These are phyloP conservation scores for Coregonus suidteri DNA, from an alignment of 2,797 vertebrate species.

Conservation along the genomic window DNA sequence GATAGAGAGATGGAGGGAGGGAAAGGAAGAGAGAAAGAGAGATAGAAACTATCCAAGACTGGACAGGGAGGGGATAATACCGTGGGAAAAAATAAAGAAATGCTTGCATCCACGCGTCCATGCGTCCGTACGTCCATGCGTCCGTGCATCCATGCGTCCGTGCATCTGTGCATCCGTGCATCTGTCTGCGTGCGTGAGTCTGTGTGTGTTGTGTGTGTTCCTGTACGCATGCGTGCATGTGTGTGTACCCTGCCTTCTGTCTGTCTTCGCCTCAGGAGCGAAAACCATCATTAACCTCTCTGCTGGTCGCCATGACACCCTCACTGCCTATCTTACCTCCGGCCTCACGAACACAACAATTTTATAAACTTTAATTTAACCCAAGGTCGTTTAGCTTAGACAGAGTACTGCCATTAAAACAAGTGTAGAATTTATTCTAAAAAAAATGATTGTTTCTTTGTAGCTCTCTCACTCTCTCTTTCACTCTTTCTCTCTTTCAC, in stretches of 20 bases:
- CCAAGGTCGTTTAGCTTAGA: too few species aligned
- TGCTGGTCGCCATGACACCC: slow-evolving; percentile 55
- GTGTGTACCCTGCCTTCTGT: slow-evolving; percentile 32
- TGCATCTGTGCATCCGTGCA: slow-evolving; percentile 11
- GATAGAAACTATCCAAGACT: too few species aligned
- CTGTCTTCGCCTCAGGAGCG: slow-evolving; percentile 53
- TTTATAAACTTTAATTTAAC: too few species aligned
- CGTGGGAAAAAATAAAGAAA: neutral
- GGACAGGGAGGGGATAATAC: too few species aligned
- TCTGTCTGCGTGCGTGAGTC: neutral
- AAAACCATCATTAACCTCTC: slow-evolving; percentile 72
- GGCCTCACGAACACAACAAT: too few species aligned
- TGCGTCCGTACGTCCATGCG: too few species aligned
- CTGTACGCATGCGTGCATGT: slow-evolving; percentile 15
- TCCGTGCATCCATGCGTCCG: neutral
- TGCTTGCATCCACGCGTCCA: too few species aligned
- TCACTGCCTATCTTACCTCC: slow-evolving; percentile 57
- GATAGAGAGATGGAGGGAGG: neutral
- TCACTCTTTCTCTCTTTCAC: too few species aligned
- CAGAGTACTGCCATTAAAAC: too few species aligned
- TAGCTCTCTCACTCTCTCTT: too few species aligned
- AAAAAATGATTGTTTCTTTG: too few species aligned
- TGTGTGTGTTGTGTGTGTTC: neutral
- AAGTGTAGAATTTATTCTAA: too few species aligned
- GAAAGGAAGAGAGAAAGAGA: neutral